Conservation (phyloP, 2,888 invertebrate genomes). For the Andricus quercusramuli region DNA sequence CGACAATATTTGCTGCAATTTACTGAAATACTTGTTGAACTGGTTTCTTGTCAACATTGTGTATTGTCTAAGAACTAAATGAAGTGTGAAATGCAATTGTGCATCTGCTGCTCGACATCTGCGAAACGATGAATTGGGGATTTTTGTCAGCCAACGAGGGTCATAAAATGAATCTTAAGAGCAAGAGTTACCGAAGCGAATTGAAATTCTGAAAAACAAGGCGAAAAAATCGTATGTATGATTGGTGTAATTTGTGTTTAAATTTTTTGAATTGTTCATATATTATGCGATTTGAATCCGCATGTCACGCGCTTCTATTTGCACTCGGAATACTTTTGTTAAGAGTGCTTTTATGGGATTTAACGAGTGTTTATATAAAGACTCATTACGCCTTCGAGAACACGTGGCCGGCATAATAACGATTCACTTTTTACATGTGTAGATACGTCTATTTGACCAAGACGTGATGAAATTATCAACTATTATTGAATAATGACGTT, state of each 20-base stretch:
- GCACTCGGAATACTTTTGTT: background rate
- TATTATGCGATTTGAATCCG: background rate
- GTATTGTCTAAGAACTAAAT: background rate
- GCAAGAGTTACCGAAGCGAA: background rate
- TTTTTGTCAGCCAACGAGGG: background rate
- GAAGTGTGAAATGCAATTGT: background rate
- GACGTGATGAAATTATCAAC: too few species aligned
- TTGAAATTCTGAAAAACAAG: background rate
- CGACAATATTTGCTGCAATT: too few species aligned
- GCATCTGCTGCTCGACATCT: background rate
- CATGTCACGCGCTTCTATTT: conserved; percentile 4
- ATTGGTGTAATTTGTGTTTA: background rate
- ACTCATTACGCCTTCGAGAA: background rate
- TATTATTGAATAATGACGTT: too few species aligned
- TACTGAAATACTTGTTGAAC: background rate
- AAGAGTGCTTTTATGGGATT: background rate
- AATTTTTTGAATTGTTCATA: background rate
- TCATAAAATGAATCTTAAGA: background rate
- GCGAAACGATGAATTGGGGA: background rate
- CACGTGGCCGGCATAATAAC: background rate
- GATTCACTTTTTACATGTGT: background rate
- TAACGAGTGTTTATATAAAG: background rate
- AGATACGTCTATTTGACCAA: background rate
- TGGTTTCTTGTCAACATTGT: background rate
- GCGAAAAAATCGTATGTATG: background rate